A percentile compares a stretch with the other conserved stretches of the same genome.
Evolutionary conservation across 2,797 vertebrate genomes (phyloP).

Genomic region (Myotis vivesi): DNA sequence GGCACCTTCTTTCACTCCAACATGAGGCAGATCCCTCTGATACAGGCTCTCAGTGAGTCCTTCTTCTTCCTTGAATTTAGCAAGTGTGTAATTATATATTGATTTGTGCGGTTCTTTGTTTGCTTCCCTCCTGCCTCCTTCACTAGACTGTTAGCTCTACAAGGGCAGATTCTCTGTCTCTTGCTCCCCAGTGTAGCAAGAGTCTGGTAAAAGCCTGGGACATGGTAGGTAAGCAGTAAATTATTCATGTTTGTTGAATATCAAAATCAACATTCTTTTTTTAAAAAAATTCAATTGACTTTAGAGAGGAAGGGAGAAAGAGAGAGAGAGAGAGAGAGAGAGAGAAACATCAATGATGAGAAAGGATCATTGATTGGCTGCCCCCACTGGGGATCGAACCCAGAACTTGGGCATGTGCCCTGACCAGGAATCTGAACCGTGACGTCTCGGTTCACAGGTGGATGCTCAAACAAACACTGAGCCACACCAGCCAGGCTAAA

Average conservation of each 20-base stretch:
- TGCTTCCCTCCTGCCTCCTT: conserved; percentile 45
- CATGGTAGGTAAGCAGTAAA: conserved; percentile 22
- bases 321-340: too few relatives aligned
- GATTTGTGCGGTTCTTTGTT: conserved; percentile 52
- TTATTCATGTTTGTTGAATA: conserved; percentile 30
- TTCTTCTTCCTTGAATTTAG: conserved; percentile 38
- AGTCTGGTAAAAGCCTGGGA: conserved; percentile 38
- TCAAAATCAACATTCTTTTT: conserved; percentile 30
- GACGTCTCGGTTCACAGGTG: too few relatives aligned
- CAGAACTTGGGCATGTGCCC: too few relatives aligned
- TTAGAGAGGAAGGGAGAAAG: too few relatives aligned
- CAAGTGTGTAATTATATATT: conserved; percentile 59
- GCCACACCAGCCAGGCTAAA: background rate
- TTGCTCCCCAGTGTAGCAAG: background rate
- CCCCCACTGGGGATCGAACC: too few relatives aligned
- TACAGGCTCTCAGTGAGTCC: background rate
- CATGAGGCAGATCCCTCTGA: background rate
- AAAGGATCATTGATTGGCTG: too few relatives aligned
- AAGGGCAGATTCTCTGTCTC: conserved; percentile 20
- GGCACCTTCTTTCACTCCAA: conserved; percentile 23
- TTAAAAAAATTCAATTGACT: too few relatives aligned
- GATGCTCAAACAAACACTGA: too few relatives aligned
- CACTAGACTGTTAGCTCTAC: conserved; percentile 41
- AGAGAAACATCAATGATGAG: too few relatives aligned
- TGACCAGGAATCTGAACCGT: too few relatives aligned